phyloP scores from a whole-genome alignment of 1,140 invertebrate species.

The Halesus radiatus region DNA sequence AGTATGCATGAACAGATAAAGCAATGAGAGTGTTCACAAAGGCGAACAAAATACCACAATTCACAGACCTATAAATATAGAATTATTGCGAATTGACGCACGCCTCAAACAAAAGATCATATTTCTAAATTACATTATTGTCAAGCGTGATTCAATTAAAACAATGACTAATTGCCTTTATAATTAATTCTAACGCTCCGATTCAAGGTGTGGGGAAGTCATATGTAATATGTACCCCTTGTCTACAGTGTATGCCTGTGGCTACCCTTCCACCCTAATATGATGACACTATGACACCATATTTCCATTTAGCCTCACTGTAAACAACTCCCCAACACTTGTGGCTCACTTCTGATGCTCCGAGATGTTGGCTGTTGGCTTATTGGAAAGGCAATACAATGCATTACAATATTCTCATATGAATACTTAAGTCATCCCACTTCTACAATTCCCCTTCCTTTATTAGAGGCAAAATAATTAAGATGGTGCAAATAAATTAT shows the following conservation, averaged over 20 bases:
- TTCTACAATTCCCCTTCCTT: no score
- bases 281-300: conserved; percentile 53
- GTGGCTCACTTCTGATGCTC: conserved; percentile 51
- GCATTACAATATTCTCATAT: conserved; percentile 5
- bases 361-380: conserved; percentile 6
- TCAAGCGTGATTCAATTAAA: not conserved
- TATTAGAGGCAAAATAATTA: no score
- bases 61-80: no score
- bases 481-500: no score
- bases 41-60: no score
- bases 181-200: not conserved
- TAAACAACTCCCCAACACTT: conserved; percentile 57
- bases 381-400: not conserved
- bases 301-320: conserved; percentile 56
- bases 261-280: conserved; percentile 44
- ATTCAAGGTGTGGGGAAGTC: not conserved
- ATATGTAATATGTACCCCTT: not conserved
- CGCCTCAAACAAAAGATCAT: no score
- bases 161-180: conserved; percentile 11
- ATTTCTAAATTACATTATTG: no score
- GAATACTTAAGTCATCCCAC: not conserved
- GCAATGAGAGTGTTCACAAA: no score
- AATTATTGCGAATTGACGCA: no score
- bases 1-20: no score
- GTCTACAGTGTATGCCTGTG: not conserved